Evolutionary conservation across 2,113 vertebrate species (phyloP), one percentile per base, ranked within the genome.

Genomic region (Brienomyrus longianalis): DNA sequence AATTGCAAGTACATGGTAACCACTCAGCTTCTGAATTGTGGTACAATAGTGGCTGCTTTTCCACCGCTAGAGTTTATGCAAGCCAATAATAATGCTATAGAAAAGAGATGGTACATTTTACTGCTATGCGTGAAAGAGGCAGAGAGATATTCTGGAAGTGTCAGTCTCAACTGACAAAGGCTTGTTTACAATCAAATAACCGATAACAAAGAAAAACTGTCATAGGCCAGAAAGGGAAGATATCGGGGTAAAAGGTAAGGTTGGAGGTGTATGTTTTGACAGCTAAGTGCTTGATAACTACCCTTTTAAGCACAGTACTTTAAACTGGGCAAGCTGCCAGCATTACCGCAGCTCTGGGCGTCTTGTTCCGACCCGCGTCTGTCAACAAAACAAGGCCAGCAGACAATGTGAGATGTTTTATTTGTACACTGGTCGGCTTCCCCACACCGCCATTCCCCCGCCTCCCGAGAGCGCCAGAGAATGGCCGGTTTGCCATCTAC

Each of bases 261-360:
- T 27, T 35, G 85, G 85, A 87, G 85, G 85, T 87, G 50, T 54
- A 50, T 87, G 85, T 87, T 87, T 87, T 87, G 85, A 87, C 85
- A 87, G 85, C 27, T 87, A 87, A 87, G 85, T 52, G 15, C 85
- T 87, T 54, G 85, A 87, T 87, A 87, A 54, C 85, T 87, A 87
- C 50, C 50, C 85, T 23, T 87, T 56, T 87, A 87, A 87, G 85
- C 27, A 39, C n/a, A 56, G 85, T 87, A 87, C 85, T 87, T 87
- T 54, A 87, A 56, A 54, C 23, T 87, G 51, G 85, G 85, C 85
- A 54, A 21, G 17, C 27, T 54, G 85, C 85, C 85, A 87, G 51
- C 27, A 0, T 35, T 9, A 39, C 50, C 85, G 2, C 85, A 56
- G 85, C 85, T 35, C 51, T 56, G 51, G 85, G 85, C 85, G 51